Evolutionary conservation across 2,888 invertebrate genomes (phyloP).

Genomic region (Lissocephala sabroskyi): DNA sequence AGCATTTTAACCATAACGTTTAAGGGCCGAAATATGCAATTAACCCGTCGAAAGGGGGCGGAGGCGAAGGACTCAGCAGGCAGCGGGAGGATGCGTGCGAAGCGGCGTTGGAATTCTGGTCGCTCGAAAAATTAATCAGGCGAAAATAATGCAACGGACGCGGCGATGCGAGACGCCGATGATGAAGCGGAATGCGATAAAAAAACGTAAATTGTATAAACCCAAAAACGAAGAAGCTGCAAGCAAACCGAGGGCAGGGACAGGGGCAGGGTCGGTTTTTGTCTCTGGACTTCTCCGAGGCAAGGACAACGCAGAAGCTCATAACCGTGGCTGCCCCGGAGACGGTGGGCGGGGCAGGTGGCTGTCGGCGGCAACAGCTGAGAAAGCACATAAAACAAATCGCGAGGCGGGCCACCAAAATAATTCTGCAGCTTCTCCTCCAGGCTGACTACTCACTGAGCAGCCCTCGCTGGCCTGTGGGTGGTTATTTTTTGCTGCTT

Average conservation of each 20-base stretch:
- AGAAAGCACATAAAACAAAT: background rate
- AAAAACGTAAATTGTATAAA: conserved; percentile 30
- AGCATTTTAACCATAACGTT: conserved; percentile 47
- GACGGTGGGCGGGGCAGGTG: background rate
- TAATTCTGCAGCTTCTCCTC: too few relatives aligned
- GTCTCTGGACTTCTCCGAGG: too few relatives aligned
- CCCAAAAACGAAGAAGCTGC: background rate
- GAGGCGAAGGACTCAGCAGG: conserved; percentile 2
- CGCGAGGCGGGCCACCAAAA: too few relatives aligned
- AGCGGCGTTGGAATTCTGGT: conserved; percentile 30
- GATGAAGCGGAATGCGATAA: conserved; percentile 49
- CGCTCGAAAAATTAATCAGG: conserved; percentile 52
- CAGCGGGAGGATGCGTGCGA: background rate
- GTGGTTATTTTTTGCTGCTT: too few relatives aligned
- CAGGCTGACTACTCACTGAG: too few relatives aligned
- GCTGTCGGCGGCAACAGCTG: conserved; percentile 1
- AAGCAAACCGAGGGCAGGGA: conserved; percentile 1
- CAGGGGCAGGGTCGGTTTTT: background rate
- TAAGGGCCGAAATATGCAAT: conserved; percentile 52
- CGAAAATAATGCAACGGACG: conserved; percentile 48
- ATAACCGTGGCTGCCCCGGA: conserved; percentile 29
- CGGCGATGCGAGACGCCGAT: conserved; percentile 9
- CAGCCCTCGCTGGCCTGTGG: too few relatives aligned
- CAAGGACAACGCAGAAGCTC: conserved; percentile 26
- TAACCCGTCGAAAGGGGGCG: conserved; percentile 25